phyloP scores from a whole-genome alignment of 2,888 invertebrate genomes.

The Cryptus viduatorius region DNA sequence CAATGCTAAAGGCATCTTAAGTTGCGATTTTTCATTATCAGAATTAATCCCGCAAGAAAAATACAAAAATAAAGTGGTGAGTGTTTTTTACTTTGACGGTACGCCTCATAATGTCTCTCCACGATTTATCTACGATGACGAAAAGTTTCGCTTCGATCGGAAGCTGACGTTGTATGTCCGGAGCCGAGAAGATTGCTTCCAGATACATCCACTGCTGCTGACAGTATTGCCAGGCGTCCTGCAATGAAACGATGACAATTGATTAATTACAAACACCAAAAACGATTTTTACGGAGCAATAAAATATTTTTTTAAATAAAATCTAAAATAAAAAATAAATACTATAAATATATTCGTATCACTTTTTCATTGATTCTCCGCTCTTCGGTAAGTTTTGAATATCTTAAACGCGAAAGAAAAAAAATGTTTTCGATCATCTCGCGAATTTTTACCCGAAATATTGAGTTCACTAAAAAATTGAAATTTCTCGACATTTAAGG shows the following conservation, averaged over 20 bases:
- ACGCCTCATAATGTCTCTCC: slow-evolving; percentile 95
- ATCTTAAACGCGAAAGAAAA: too few relatives aligned
- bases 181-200: slow-evolving; percentile 97
- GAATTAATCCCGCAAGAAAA: neutral
- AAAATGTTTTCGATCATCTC: too few relatives aligned
- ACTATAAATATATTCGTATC: too few relatives aligned
- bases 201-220: slow-evolving; percentile 98
- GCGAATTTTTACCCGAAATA: too few relatives aligned
- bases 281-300: neutral
- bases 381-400: too few relatives aligned
- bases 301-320: slow-evolving; percentile 7
- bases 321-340: too few relatives aligned
- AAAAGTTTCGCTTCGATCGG: slow-evolving; percentile 96
- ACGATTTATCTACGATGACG: slow-evolving; percentile 94
- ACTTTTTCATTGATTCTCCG: too few relatives aligned
- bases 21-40: neutral
- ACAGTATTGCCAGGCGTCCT: slow-evolving; percentile 96
- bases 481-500: too few relatives aligned
- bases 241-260: slow-evolving; percentile 64
- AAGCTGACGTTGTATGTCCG: slow-evolving; percentile 96
- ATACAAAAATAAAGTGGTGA: neutral
- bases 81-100: slow-evolving; percentile 88
- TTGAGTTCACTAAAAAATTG: too few relatives aligned
- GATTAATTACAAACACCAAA: neutral
- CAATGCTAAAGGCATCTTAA: slow-evolving; percentile 91